Evolutionary conservation across 2,888 invertebrate genomes (phyloP), one percentile per base, ranked within the genome.

Genomic region (Ischnura elegans): DNA sequence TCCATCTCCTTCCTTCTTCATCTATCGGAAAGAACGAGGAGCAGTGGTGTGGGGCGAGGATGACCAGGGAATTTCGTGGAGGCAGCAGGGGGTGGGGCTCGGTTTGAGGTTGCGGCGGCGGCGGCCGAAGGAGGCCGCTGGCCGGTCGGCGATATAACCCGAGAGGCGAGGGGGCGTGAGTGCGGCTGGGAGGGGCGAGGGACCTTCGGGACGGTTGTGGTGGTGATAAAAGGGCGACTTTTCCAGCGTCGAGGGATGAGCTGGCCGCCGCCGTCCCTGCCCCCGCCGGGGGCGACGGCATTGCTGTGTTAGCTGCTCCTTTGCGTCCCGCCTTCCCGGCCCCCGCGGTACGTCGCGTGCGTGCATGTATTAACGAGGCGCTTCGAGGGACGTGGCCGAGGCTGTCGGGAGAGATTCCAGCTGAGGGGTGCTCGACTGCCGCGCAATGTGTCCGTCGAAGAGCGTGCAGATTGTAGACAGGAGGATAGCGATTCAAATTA

Each of bases 101-200:
- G 90, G 90, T 90, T 90, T 55, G 90, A 90, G 90, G 90, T 45
- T 90, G 90, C 90, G 90, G 90, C 90, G 90, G 90, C n/a, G 61
- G 90, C 90, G 90, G 90, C 90, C 61, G 61, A 86, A 46, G 45
- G 43, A 46, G 86, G 36, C 29, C 76, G 76, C 36, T 76, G 29
- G 85, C 43, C 25, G 61, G 61, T 55, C 43, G 90, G 90, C 90
- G 66, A 90, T 66, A 90, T 90, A 90, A 90, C 61, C 43, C n/a
- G 90, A 90, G 90, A 61, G 90, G 43, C 29, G 43, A 61, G 61
- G 90, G 90, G 43, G 55, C 61, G 55, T 51, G 36, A 36, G 36
- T 51, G 43, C 13, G 0, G 42, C 61, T 16, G 61, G 61, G 43
- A n/a, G 61, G 36, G 42, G 43, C 25, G 66, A 45, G 76, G 76